Evolutionary conservation across 1,140 invertebrate genomes (phyloP).

Genomic region (Apis laboriosa): DNA sequence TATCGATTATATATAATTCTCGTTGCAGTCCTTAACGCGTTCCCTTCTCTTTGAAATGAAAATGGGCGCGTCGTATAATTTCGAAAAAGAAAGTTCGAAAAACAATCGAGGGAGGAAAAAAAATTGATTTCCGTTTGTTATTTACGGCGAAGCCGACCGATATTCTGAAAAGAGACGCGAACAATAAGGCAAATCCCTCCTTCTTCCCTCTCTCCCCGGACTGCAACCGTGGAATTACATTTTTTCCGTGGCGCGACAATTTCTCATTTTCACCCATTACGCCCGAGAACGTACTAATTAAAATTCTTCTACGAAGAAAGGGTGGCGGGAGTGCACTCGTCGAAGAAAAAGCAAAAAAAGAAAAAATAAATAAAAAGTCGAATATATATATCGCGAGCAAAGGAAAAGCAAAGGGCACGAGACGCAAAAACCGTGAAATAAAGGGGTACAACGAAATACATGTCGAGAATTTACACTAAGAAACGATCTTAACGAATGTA

Average conservation of each 20-base stretch:
- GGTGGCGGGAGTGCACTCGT: conserved; percentile 1
- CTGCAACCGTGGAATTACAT: conserved; percentile 22
- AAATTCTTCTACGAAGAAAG: conserved; percentile 48
- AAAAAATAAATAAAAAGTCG: conserved; percentile 3
- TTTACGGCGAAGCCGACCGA: not conserved
- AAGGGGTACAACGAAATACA: not conserved
- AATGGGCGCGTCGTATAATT: not conserved
- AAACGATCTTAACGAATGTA: not conserved
- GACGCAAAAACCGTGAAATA: conserved; percentile 1
- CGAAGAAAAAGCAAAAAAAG: not conserved
- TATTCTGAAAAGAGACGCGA: conserved; percentile 7
- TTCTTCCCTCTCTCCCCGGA: no score
- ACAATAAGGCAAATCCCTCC: not conserved
- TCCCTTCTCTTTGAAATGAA: not conserved
- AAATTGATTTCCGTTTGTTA: conserved; percentile 10
- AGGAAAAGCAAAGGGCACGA: not conserved
- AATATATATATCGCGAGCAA: not conserved
- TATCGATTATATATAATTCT: not conserved
- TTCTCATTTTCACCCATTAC: conserved; percentile 28
- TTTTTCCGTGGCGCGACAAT: conserved; percentile 26
- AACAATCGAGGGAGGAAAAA: not conserved
- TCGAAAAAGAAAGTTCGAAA: no score
- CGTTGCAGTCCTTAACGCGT: not conserved
- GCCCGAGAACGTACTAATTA: conserved; percentile 45
- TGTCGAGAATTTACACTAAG: no score